Base-by-base conservation (phyloP, 2,888 invertebrate genomes). In the Suillia variegata region DNA sequence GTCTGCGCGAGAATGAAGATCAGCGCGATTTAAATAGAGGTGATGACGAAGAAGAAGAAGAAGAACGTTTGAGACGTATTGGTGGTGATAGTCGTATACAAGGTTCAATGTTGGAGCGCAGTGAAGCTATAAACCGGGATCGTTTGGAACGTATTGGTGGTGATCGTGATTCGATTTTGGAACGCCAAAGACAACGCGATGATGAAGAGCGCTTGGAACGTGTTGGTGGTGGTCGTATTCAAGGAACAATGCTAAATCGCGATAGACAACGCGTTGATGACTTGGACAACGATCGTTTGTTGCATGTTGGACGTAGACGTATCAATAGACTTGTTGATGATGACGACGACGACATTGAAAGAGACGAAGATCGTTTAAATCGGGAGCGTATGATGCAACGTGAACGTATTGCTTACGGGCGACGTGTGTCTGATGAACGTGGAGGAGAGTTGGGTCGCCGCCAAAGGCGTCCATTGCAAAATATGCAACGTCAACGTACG, bases 1-100 rank as follows among this genome's bases (percentile, higher is more conserved):
- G 57, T 2, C 21, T 60, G 33, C 26, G 34, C 2, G 54, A 53
- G 20, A 12, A 31, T 3, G 58, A 62, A 2, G 2, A 4, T 13
- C 38, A 13, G 38, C 10, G n/a, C 38, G n/a, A 4, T 13, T n/a
- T n/a, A n/a, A 4, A 38, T 8, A 38, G n/a, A 4, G n/a, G 4
- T n/a, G n/a, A 13, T 8, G 38, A 38, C n/a, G 38, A n/a, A 4
- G 13, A n/a, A 13, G 12, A 13, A 22, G 34, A 22, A 18, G 13
- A 13, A 2, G n/a, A 2, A 8, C n/a, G 18, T 21, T 10, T 8
- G 8, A n/a, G 20, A 10, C 10, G 12, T n/a, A 22, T 50, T 26
- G 13, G 8, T 8, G n/a, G 38, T n/a, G n/a, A 4, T 8, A 38
- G n/a, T n/a, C 8, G 4, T n/a, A n/a, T 38, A 4, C 12, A n/a